Evolutionary conservation across 2,797 vertebrate genomes (phyloP).

Genomic region (Myotis vivesi): DNA sequence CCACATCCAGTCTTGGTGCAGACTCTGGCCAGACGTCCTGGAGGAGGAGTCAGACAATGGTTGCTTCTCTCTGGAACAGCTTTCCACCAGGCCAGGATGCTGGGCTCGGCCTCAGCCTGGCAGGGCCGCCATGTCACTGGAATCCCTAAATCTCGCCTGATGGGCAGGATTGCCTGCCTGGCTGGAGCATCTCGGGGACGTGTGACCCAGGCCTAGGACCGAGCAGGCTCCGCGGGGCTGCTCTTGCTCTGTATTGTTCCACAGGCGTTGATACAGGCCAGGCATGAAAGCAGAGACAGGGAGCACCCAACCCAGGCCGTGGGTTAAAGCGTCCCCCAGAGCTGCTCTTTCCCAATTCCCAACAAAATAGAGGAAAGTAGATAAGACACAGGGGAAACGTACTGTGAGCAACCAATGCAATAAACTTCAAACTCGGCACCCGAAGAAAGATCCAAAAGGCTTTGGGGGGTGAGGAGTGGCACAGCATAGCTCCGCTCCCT

Average conservation of each 20-base stretch:
- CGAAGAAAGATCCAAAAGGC: not conserved
- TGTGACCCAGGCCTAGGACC: not conserved
- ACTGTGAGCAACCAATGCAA: not conserved
- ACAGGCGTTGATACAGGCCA: not conserved
- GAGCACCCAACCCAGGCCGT: not conserved
- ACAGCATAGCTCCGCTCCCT: not conserved
- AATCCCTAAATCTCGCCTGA: not conserved
- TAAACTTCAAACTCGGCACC: not conserved
- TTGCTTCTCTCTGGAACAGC: not conserved
- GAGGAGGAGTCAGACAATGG: not conserved
- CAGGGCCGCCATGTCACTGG: not conserved
- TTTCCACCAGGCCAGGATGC: not conserved
- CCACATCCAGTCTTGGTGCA: not conserved
- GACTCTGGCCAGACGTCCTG: not conserved
- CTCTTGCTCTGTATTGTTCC: not conserved
- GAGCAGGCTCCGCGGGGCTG: not conserved
- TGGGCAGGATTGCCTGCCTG: not conserved
- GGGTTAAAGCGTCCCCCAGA: not conserved
- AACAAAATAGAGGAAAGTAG: conserved; percentile 24
- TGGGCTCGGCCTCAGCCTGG: not conserved
- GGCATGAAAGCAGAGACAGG: not conserved
- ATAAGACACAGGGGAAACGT: not conserved
- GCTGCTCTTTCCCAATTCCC: not conserved
- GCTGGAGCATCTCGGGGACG: not conserved
- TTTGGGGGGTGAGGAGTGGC: not conserved